Percentiles rank a stretch among this genome's conserved stretches.
phyloP scores from a whole-genome alignment of 1,140 invertebrate genomes.

The Caerostris darwini region DNA sequence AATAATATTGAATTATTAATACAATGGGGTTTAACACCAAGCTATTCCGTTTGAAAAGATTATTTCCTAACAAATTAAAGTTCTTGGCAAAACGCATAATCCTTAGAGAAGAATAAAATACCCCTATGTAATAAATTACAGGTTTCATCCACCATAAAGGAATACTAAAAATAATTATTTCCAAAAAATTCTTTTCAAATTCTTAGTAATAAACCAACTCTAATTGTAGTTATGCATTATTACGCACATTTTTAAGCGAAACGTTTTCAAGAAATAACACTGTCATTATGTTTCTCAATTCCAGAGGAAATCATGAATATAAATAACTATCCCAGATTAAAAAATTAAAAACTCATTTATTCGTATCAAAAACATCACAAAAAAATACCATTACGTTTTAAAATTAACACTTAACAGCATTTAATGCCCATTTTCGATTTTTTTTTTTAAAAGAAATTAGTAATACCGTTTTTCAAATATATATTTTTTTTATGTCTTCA shows the following conservation, averaged over 20 bases:
- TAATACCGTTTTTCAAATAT: no score
- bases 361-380: no score
- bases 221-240: conserved; percentile 28
- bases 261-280: no score
- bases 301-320: not conserved
- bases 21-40: not conserved
- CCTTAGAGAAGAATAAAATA: not conserved
- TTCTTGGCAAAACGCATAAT: not conserved
- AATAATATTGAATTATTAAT: not conserved
- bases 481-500: no score
- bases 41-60: not conserved
- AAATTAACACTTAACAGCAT: no score
- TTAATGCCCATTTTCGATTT: no score
- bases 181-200: not conserved
- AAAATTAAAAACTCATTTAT: no score
- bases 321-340: no score
- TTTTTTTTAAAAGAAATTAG: no score
- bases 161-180: conserved; percentile 2
- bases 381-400: no score
- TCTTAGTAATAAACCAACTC: not conserved
- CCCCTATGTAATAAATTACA: not conserved
- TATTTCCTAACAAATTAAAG: conserved; percentile 9
- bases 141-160: not conserved
- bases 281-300: not conserved
- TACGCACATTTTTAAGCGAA: not conserved